phyloP scores from a whole-genome alignment of 2,113 vertebrate genomes.

The Conger conger region DNA sequence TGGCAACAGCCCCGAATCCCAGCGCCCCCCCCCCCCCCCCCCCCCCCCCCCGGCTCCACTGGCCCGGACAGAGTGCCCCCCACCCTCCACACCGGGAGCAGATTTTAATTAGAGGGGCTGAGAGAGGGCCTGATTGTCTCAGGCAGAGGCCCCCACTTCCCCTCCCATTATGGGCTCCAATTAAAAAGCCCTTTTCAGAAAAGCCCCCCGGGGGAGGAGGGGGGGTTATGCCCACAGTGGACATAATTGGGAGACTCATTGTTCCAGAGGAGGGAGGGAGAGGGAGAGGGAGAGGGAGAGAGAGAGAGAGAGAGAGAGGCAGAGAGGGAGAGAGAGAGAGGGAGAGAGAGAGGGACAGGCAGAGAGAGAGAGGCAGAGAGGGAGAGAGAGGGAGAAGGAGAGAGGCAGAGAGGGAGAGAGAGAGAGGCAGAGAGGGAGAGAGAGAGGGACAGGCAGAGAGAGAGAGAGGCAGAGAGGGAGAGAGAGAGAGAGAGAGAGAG shows the following conservation, averaged over 20 bases:
- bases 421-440: conserved; percentile 38
- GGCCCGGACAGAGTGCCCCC: neutral
- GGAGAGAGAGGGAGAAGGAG: conserved; percentile 29
- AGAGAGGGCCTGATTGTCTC: conserved; percentile 62
- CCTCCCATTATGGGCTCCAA: conserved; percentile 62
- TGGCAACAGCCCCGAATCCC: too few species aligned
- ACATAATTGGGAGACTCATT: conserved; percentile 54
- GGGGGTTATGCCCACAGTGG: conserved; percentile 66
- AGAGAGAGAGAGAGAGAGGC: conserved; percentile 32
- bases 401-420: conserved; percentile 13
- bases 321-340: conserved; percentile 33
- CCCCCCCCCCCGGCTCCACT: neutral
- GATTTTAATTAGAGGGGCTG: conserved; percentile 64
- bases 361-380: too few species aligned
- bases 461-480: conserved; percentile 32
- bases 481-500: conserved; percentile 32
- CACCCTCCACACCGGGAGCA: conserved; percentile 40
- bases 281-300: conserved; percentile 34
- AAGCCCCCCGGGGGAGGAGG: conserved; percentile 56
- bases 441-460: conserved; percentile 35
- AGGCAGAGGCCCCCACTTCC: conserved; percentile 51
- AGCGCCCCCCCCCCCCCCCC: neutral
- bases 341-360: conserved; percentile 36
- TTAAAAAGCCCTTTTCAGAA: conserved; percentile 73
- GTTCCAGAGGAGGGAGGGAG: conserved; percentile 22